Conservation (phyloP, 2,113 vertebrate genomes). For the Connochaetes taurinus region DNA sequence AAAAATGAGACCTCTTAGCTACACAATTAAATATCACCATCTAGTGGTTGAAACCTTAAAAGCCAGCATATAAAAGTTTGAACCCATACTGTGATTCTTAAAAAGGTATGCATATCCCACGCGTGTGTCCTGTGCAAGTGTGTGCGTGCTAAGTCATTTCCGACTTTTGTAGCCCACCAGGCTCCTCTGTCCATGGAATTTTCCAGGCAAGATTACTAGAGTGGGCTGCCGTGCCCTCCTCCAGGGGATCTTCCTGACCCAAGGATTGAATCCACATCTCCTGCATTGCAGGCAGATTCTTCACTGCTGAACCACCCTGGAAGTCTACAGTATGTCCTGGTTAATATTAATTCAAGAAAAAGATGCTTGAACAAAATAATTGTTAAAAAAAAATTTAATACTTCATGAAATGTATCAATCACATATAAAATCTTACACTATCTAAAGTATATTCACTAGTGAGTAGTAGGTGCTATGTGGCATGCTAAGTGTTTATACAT, state of each 20-base stretch:
- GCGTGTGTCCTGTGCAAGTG: neutral
- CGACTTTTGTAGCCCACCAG: neutral
- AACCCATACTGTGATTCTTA: neutral
- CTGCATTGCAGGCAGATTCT: neutral
- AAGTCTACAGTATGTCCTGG: neutral
- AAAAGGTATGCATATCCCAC: neutral
- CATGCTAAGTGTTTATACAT: neutral
- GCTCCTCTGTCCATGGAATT: neutral
- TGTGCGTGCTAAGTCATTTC: neutral
- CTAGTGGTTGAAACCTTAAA: slow-evolving; percentile 60
- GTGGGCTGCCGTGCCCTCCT: neutral
- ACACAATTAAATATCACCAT: slow-evolving; percentile 46
- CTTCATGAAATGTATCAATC: neutral
- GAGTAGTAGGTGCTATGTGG: neutral
- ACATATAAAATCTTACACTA: neutral
- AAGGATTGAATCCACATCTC: neutral
- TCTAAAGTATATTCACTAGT: neutral
- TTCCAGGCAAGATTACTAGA: neutral
- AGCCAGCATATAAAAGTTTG: neutral
- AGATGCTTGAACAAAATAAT: neutral
- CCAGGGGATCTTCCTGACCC: neutral
- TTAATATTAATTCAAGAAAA: neutral
- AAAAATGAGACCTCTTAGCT: neutral
- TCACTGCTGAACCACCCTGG: neutral
- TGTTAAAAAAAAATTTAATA: neutral